Base-by-base conservation (phyloP, 1,140 invertebrate genomes). In the Chlorops oryzae region DNA sequence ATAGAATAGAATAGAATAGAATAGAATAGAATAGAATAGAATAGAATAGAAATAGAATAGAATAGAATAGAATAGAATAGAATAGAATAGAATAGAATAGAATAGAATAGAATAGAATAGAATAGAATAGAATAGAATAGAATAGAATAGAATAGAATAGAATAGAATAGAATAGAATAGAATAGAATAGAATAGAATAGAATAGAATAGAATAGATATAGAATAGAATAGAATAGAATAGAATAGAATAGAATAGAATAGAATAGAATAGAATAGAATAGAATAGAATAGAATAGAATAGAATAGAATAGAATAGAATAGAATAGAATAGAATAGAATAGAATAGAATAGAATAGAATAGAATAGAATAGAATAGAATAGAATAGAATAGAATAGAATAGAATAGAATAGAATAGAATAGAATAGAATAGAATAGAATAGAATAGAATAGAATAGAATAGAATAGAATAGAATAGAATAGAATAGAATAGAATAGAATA, bases 31-130 rank as follows among this genome's bases (percentile, higher is more conserved):
- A 45, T 5, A 45, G 42, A 45, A 45, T 25, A 45, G 42, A 45
- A 45, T 45, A 45, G 42, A 45, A 45, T 25, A 45, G 42, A n/a
- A 45, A 45, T 25, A 45, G 42, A 45, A 45, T 25, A 45, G 42
- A 45, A 45, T 25, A 45, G 42, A 45, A 45, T 25, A 45, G 42
- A 45, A 45, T 25, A 45, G 42, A 45, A 45, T n/a, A 39, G 37
- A 39, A 39, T n/a, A 45, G 20, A 45, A 25, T 23, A 45, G 20
- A 45, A 25, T 13, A 45, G 20, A 45, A 25, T 13, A 45, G 20
- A 45, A 25, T 13, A 45, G 20, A 45, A 25, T n/a, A 45, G 24
- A 23, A 45, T 25, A 45, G 42, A 45, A 45, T 25, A 45, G 42
- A 45, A 45, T 25, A 45, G 42, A 45, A 45, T 25, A 45, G 42